These are phyloP conservation scores for Orientallactaga sibirica DNA, from an alignment of 2,797 vertebrate species.

Conservation along the genomic window DNA sequence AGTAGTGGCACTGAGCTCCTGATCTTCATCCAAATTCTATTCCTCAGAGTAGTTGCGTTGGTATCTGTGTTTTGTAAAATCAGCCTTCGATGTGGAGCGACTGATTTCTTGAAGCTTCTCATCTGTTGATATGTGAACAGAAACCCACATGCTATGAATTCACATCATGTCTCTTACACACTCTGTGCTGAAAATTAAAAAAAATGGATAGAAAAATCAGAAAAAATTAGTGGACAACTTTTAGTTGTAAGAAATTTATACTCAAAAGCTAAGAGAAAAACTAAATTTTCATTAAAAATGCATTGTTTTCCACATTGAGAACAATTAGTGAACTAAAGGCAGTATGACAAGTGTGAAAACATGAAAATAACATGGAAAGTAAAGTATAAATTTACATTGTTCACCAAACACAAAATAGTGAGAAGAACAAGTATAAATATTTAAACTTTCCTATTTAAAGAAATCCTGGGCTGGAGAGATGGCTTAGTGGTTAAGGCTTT, in stretches of 20 bases:
- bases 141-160: background rate
- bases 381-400: slow-evolving; percentile 1
- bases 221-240: background rate
- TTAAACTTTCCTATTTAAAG: slow-evolving; percentile 7
- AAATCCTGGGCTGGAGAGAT: background rate
- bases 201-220: background rate
- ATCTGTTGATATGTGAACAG: background rate
- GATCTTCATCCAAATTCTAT: background rate
- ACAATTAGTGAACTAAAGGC: background rate
- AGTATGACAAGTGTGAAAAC: background rate
- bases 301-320: background rate
- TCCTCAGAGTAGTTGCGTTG: background rate
- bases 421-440: slow-evolving; percentile 23
- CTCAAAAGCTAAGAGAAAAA: slow-evolving; percentile 42
- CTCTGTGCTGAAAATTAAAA: background rate
- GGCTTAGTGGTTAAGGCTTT: too few relatives aligned
- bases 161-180: background rate
- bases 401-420: background rate
- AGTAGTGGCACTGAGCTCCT: background rate
- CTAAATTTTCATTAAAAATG: background rate
- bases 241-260: background rate
- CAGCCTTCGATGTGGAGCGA: background rate
- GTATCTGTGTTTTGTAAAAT: slow-evolving; percentile 27
- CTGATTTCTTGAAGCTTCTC: background rate
- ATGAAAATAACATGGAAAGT: background rate